phyloP scores from a whole-genome alignment of 2,888 invertebrate species.

The Sesia apiformis region DNA sequence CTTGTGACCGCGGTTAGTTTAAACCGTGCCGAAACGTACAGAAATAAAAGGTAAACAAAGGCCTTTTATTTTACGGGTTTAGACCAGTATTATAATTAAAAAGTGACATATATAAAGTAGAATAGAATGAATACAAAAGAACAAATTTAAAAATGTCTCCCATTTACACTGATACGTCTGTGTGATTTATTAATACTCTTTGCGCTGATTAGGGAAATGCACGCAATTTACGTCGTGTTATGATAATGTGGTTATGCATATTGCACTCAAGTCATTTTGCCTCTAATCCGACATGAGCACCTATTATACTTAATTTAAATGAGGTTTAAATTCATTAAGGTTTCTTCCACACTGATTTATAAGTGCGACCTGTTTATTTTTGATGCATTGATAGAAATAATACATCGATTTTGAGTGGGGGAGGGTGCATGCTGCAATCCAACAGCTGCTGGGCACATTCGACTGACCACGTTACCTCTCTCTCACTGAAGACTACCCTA shows the following conservation, averaged over 20 bases:
- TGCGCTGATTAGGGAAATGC: constrained; percentile 48
- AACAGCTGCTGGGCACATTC: too few relatives aligned
- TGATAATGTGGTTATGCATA: constrained; percentile 52
- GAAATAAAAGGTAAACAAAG: too few relatives aligned
- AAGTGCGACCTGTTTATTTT: too few relatives aligned
- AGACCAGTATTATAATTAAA: background rate
- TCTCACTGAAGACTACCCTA: too few relatives aligned
- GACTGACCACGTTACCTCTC: too few relatives aligned
- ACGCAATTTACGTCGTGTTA: constrained; percentile 53
- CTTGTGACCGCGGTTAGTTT: too few relatives aligned
- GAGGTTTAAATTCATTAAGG: constrained; percentile 8
- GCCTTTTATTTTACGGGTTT: too few relatives aligned
- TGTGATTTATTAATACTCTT: constrained; percentile 18
- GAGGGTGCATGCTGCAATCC: too few relatives aligned
- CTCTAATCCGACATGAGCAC: constrained; percentile 16
- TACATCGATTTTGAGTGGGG: too few relatives aligned
- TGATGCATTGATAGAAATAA: too few relatives aligned
- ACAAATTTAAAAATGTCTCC: background rate
- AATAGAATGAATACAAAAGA: background rate
- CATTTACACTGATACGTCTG: background rate
- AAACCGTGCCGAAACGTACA: too few relatives aligned
- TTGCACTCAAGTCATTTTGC: constrained; percentile 29
- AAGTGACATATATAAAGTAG: background rate
- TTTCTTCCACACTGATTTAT: background rate
- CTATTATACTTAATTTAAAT: constrained; percentile 38